These are phyloP conservation scores for Erynnis tages DNA, from an alignment of 2,888 invertebrate genomes.

Conservation along the genomic window DNA sequence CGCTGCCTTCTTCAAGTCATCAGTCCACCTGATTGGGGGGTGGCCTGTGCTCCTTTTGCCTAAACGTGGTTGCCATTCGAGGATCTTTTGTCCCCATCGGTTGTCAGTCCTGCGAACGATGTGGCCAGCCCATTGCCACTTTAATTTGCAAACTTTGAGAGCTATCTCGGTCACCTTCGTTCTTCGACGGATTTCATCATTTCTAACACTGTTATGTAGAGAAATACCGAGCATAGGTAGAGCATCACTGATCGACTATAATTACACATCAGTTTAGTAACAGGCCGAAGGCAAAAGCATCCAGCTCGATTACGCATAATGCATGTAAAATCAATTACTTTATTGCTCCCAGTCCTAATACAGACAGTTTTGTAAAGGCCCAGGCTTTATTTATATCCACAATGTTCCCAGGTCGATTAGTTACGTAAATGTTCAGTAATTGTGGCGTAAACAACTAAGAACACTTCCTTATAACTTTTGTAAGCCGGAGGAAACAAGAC, in stretches of 20 bases:
- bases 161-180: too few relatives aligned
- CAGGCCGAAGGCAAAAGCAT: constrained; percentile 19
- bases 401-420: constrained; percentile 9
- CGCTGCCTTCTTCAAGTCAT: too few relatives aligned
- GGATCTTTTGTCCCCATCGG: too few relatives aligned
- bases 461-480: constrained; percentile 19
- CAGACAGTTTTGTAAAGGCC: constrained; percentile 1
- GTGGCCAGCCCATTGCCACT: too few relatives aligned
- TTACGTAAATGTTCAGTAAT: constrained; percentile 20
- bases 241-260: background rate
- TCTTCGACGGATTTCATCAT: too few relatives aligned
- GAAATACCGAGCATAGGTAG: too few relatives aligned
- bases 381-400: constrained; percentile 17
- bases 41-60: too few relatives aligned
- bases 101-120: too few relatives aligned
- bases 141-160: too few relatives aligned
- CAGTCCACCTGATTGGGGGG: too few relatives aligned
- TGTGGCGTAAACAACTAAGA: constrained; percentile 15
- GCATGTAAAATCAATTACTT: constrained; percentile 35
- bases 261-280: constrained; percentile 16
- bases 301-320: constrained; percentile 32
- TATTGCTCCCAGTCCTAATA: constrained; percentile 30
- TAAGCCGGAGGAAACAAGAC: background rate
- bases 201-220: too few relatives aligned
- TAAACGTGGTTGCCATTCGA: too few relatives aligned